A percentile compares a stretch with the other conserved stretches of the same genome.
Evolutionary conservation across 2,797 vertebrate species (phyloP).

Genomic region (Sebastolobus altivelis): DNA sequence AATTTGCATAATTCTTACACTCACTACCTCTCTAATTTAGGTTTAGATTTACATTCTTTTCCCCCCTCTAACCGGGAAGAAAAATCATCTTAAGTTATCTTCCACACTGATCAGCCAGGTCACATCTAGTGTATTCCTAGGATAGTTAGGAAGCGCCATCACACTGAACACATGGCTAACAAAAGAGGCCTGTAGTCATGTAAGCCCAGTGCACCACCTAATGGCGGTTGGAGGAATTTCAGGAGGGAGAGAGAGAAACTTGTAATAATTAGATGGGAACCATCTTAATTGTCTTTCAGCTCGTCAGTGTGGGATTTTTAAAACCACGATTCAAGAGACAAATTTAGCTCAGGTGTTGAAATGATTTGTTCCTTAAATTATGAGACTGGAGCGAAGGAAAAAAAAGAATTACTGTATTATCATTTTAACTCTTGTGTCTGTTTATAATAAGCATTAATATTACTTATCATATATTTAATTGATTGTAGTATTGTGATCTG

Average conservation of each 20-base stretch:
- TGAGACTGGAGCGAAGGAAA: conserved; percentile 1
- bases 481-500: background rate
- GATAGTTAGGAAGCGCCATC: conserved; percentile 78
- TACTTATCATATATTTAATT: conserved; percentile 15
- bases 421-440: background rate
- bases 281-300: conserved; percentile 71
- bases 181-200: conserved; percentile 78
- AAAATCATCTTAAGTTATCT: conserved; percentile 59
- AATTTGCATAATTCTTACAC: conserved; percentile 44
- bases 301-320: conserved; percentile 24
- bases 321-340: conserved; percentile 7
- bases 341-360: conserved; percentile 32
- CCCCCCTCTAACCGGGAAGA: background rate
- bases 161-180: conserved; percentile 81
- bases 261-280: conserved; percentile 63
- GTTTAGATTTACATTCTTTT: conserved; percentile 24
- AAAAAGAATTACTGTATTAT: conserved; percentile 9
- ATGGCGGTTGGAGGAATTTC: conserved; percentile 63
- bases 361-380: conserved; percentile 26
- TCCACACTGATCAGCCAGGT: conserved; percentile 66
- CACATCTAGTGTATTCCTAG: conserved; percentile 73
- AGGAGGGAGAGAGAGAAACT: conserved; percentile 36
- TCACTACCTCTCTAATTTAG: conserved; percentile 19
- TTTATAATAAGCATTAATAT: conserved; percentile 19
- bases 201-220: conserved; percentile 77